Evolutionary conservation across 1,140 invertebrate species (phyloP).

Genomic region (Marisa cornuarietis): DNA sequence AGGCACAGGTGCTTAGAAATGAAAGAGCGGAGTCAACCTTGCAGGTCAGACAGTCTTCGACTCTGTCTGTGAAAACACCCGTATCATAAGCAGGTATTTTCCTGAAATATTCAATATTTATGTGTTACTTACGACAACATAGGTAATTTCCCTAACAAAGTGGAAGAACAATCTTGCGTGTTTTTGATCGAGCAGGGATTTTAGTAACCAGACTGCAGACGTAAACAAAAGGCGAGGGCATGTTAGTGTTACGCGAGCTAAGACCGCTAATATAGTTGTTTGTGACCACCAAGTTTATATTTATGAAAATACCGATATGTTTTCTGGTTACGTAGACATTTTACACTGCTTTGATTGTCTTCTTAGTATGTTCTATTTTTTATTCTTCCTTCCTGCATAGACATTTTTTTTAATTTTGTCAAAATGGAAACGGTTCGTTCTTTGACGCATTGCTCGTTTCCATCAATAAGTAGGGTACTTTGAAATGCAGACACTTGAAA

Average conservation of each 20-base stretch:
- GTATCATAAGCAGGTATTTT: constrained; percentile 10
- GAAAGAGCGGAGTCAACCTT: constrained; percentile 8
- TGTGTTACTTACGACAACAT: neutral
- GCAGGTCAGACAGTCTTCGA: neutral
- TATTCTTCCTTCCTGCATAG: too few relatives aligned
- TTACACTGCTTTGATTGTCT: too few relatives aligned
- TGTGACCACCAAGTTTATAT: too few relatives aligned
- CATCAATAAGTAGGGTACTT: too few relatives aligned
- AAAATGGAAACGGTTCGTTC: too few relatives aligned
- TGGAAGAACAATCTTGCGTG: neutral
- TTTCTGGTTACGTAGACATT: too few relatives aligned
- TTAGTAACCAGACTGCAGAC: constrained; percentile 23
- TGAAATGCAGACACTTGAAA: too few relatives aligned
- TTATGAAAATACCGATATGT: too few relatives aligned
- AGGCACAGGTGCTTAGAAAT: constrained; percentile 25
- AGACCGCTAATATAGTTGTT: too few relatives aligned
- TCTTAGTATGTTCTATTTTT: too few relatives aligned
- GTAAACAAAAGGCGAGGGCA: constrained; percentile 23
- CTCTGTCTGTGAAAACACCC: constrained; percentile 1
- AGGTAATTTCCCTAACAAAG: constrained; percentile 6
- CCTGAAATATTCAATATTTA: constrained; percentile 2
- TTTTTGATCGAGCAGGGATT: neutral
- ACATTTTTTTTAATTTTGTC: too few relatives aligned
- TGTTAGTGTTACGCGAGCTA: neutral
- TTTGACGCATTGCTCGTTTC: too few relatives aligned